Evolutionary conservation across 2,797 vertebrate species (phyloP).

Genomic region (Scleropages formosus): DNA sequence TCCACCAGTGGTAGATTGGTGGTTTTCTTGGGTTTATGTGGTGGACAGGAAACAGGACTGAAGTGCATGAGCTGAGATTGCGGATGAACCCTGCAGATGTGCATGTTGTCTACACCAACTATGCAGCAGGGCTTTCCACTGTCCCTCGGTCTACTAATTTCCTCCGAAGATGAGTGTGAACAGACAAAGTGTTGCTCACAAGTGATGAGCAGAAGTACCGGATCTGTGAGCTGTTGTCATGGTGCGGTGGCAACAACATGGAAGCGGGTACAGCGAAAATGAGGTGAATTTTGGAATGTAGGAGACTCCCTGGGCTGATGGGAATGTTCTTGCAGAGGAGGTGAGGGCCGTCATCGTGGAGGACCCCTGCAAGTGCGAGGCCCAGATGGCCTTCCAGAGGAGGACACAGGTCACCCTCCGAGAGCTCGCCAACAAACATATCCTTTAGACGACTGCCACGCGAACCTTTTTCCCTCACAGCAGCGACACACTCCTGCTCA

Average conservation of each 20-base stretch:
- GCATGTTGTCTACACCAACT: background rate
- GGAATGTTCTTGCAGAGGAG: slow-evolving; percentile 66
- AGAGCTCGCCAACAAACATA: slow-evolving; percentile 83
- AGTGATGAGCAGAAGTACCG: background rate
- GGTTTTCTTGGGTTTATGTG: background rate
- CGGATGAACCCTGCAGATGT: background rate
- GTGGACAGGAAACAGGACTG: background rate
- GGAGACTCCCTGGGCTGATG: background rate
- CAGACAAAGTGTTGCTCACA: background rate
- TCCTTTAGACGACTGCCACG: slow-evolving; percentile 77
- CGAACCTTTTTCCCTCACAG: no score
- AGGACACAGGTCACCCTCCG: slow-evolving; percentile 79
- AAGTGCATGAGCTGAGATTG: background rate
- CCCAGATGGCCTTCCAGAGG: slow-evolving; percentile 82
- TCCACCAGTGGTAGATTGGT: background rate
- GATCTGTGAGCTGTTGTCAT: background rate
- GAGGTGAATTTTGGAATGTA: background rate
- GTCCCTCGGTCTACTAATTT: slow-evolving; percentile 53
- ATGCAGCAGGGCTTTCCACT: background rate
- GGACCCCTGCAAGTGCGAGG: slow-evolving; percentile 87
- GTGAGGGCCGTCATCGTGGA: slow-evolving; percentile 66
- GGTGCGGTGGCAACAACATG: background rate
- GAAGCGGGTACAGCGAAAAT: background rate
- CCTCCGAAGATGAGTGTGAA: slow-evolving; percentile 36
- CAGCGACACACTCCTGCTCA: background rate